These are phyloP conservation scores for Melipona beecheii DNA, from an alignment of 2,888 invertebrate species.

Conservation along the genomic window DNA sequence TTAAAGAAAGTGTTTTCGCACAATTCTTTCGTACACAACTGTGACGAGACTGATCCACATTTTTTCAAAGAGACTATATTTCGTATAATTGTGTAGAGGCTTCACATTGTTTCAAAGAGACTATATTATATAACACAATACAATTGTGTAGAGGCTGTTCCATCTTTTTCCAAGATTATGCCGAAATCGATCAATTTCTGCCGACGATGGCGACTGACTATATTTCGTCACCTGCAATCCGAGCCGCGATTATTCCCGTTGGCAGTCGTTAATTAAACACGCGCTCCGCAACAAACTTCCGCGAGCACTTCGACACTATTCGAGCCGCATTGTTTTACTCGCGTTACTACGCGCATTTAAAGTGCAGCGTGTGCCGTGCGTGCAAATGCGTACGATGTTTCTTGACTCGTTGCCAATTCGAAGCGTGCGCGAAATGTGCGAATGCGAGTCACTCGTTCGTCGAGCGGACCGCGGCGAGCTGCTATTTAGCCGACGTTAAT, in stretches of 20 bases:
- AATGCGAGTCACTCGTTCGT: slow-evolving; percentile 42
- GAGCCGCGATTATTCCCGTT: neutral
- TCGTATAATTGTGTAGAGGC: too few relatives aligned
- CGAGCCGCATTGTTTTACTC: slow-evolving; percentile 24
- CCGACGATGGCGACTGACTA: neutral
- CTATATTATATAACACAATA: too few relatives aligned
- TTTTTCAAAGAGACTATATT: too few relatives aligned
- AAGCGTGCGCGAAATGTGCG: slow-evolving; percentile 38
- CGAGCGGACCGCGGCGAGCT: slow-evolving; percentile 11
- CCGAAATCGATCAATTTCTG: neutral
- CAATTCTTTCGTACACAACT: too few relatives aligned
- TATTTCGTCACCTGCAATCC: neutral
- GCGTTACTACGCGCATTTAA: slow-evolving; percentile 26
- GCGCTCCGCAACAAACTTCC: neutral
- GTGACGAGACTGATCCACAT: too few relatives aligned
- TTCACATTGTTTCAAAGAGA: too few relatives aligned
- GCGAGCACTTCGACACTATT: slow-evolving; percentile 20
- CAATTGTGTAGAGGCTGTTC: too few relatives aligned
- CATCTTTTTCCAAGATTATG: too few relatives aligned
- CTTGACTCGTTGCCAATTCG: slow-evolving; percentile 54
- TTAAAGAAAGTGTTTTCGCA: too few relatives aligned
- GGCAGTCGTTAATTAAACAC: neutral
- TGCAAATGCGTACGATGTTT: slow-evolving; percentile 36
- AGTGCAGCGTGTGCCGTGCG: slow-evolving; percentile 31
- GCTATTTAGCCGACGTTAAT: slow-evolving; percentile 17